Conservation (phyloP, 2,797 vertebrate species). For the Gymnothorax reevesii region DNA sequence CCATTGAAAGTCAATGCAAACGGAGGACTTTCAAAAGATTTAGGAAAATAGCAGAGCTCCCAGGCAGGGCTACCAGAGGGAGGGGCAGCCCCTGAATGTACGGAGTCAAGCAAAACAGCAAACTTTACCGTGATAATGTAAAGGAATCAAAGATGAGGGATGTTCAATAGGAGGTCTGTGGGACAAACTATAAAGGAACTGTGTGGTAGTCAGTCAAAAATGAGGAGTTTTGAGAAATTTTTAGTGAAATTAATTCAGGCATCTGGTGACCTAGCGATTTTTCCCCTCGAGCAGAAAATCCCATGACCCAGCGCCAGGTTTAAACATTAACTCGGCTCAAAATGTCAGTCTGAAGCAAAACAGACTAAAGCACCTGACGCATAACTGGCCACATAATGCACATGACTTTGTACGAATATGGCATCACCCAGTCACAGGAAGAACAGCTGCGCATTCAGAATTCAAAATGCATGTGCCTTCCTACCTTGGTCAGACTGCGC, state of each 20-base stretch:
- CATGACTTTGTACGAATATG: too few species aligned
- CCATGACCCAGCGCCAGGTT: not conserved
- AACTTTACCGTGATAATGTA: too few species aligned
- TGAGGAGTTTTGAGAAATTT: not conserved
- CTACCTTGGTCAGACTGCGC: slow-evolving; percentile 1
- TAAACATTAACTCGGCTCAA: not conserved
- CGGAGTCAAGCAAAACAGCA: too few species aligned
- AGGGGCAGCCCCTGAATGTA: too few species aligned
- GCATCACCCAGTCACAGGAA: not conserved
- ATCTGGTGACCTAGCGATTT: not conserved
- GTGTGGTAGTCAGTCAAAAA: too few species aligned
- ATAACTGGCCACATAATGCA: too few species aligned
- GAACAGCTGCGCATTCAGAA: not conserved
- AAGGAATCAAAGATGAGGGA: too few species aligned
- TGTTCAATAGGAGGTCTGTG: too few species aligned
- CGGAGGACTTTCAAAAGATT: too few species aligned
- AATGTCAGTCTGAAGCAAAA: not conserved
- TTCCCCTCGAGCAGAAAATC: not conserved
- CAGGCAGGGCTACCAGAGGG: too few species aligned
- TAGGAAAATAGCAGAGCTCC: not conserved
- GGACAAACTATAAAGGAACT: too few species aligned
- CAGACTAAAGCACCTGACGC: not conserved
- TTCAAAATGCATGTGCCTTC: not conserved
- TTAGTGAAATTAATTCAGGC: not conserved
- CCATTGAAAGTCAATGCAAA: not conserved